Evolutionary conservation across 2,888 invertebrate genomes (phyloP), one percentile per base, ranked within the genome.

Genomic region (Ypsolopha scabrella): DNA sequence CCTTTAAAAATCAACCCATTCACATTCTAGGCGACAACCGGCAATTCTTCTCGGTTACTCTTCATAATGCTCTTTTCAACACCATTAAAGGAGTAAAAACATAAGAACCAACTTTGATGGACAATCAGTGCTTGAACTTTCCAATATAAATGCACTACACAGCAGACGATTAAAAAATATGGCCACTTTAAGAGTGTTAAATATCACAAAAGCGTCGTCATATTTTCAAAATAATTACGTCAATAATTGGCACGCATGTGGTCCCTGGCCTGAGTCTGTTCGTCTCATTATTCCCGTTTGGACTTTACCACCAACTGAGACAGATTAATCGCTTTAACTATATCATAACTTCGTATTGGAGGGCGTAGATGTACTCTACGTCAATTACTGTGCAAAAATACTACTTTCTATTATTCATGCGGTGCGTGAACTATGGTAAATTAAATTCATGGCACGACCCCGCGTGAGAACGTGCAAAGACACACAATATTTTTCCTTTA

Each of bases 191-290:
- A 60, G 33, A 65, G 72, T 72, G 74, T 75, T 78, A 77, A 83
- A 81, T 77, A 79, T 74, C 69, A 73, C 75, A 79, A 77, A 78
- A 74, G 71, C 70, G 67, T 55, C 68, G 72, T 72, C 75, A 83
- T 85, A 85, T 80, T 80, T 86, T 85, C 72, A 80, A 82, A 77
- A 82, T 85, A 85, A 85, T 82, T 80, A 81, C 83, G 75, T 75
- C 80, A 81, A 86, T 86, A 86, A 86, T 85, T 85, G 85, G 82
- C 82, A 82, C 80, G 80, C 76, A 72, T 74, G 71, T 58, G 54
- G 59, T 65, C 64, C 65, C 67, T 67, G 62, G 24, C 57, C 68
- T 62, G 70, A 66, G 68, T 61, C 62, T 65, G 69, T 72, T 71
- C 76, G 65, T 78, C 77, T 79, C 78, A 79, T 85, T 85, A 85